phyloP scores from a whole-genome alignment of 1,140 invertebrate genomes.

The Nasonia giraulti region DNA sequence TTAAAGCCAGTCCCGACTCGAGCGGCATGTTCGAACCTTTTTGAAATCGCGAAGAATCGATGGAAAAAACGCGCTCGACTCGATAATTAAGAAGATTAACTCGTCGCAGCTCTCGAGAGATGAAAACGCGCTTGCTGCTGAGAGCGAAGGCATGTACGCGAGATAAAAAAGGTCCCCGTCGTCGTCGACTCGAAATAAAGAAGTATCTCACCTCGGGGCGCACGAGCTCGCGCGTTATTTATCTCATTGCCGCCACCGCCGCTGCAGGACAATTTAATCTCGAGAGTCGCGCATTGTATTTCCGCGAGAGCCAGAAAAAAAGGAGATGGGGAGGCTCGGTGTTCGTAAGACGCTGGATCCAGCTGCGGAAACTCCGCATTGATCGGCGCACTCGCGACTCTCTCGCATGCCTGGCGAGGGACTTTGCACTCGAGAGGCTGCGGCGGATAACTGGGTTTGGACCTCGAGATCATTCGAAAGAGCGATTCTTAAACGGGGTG shows the following conservation, averaged over 20 bases:
- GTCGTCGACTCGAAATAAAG: background rate
- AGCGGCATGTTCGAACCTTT: background rate
- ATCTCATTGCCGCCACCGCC: background rate
- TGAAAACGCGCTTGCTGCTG: background rate
- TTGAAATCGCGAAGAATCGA: background rate
- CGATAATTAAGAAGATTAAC: background rate
- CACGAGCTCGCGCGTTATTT: slow-evolving; percentile 19
- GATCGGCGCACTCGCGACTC: background rate
- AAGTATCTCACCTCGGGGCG: background rate
- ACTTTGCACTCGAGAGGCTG: no score
- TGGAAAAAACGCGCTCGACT: background rate
- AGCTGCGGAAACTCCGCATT: background rate
- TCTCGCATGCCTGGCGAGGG: background rate
- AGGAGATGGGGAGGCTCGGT: background rate
- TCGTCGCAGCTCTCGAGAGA: background rate
- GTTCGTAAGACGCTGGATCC: background rate
- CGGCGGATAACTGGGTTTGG: no score
- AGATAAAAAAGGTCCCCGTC: background rate
- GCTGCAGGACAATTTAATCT: slow-evolving; percentile 41
- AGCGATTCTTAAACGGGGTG: no score
- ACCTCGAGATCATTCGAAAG: no score
- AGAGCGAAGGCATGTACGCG: background rate
- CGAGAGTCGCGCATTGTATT: slow-evolving; percentile 16
- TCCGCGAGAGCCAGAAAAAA: slow-evolving; percentile 4
- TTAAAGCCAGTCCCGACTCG: background rate